phyloP scores from a whole-genome alignment of 1,140 invertebrate genomes.

The Camponotus floridanus region DNA sequence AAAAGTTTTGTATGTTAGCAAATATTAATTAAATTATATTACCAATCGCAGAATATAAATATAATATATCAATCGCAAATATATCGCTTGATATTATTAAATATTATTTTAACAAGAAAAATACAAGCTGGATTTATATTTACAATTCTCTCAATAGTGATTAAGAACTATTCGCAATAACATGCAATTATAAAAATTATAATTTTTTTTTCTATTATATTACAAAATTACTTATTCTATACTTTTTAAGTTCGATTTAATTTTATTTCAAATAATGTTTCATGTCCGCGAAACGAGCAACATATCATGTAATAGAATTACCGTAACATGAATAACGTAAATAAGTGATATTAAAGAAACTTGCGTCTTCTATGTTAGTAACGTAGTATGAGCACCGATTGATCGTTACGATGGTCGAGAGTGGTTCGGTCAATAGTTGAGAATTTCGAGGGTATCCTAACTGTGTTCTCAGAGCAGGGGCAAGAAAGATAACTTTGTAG shows the following conservation, averaged over 20 bases:
- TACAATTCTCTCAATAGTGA: neutral
- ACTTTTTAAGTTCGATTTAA: neutral
- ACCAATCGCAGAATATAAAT: neutral
- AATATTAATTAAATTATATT: neutral
- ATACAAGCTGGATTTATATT: neutral
- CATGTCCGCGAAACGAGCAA: neutral
- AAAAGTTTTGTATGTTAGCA: neutral
- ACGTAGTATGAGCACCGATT: slow-evolving; percentile 61
- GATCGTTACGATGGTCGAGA: slow-evolving; percentile 75
- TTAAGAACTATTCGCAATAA: neutral
- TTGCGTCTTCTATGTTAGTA: slow-evolving; percentile 62
- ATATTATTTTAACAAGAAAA: neutral
- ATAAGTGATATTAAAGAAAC: slow-evolving; percentile 43
- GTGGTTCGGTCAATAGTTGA: slow-evolving; percentile 82
- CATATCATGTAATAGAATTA: neutral
- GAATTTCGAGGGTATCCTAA: slow-evolving; percentile 81
- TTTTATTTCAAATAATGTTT: slow-evolving; percentile 18
- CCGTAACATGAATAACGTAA: neutral
- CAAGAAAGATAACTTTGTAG: slow-evolving; percentile 86
- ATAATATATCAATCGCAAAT: slow-evolving; percentile 9
- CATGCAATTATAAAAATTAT: neutral
- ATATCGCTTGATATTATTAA: neutral
- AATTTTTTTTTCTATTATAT: neutral
- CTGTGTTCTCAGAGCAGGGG: slow-evolving; percentile 78
- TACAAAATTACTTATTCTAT: neutral